Base-by-base conservation (phyloP, 1,140 invertebrate species). In the Vanessa atalanta region DNA sequence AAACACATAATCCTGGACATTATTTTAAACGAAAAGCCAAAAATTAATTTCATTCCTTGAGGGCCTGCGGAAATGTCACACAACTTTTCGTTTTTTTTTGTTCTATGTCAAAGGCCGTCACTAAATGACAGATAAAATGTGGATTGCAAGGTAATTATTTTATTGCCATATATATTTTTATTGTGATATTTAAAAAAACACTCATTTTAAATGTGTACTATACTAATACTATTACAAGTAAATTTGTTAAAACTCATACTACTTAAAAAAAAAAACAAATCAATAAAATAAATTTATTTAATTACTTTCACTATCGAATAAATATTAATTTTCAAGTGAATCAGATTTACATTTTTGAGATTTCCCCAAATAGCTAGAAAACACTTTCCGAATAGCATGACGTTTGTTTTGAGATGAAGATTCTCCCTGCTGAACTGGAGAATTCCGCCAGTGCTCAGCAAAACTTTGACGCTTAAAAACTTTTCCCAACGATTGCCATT, bases 401-500 rank as follows among this genome's bases (percentile, higher is more conserved):
- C 85, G 80, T 79, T 91, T 93, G 48, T 74, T 88, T 47, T 83
- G 84, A 20, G 83, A 81, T 47, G 87, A 85, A 76, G 73, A 77
- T 73, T 93, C 91, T 37, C 87, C 89, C 75, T 85, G 83, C 63
- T 85, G 81, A 66, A 70, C 84, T 20, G 84, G 26, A 15, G 81
- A 77, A 67, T 88, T 89, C 67, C 78, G 85, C 83, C 86, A 91
- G 47, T 87, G 80, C 69, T 90, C 89, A 16, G 73, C 84, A 76
- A 88, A 86, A 73, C 86, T 89, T 86, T 91, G 89, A 16, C 89
- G 88, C 61, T 87, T 82, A 71, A 93, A 93, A 16, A 93, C 81
- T 82, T 93, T 93, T 3, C 91, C 91, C 77, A 93, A 78, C 26
- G 89, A 91, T 71, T 93, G 91, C 89, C 89, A 93, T 79, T 93